Percentiles rank a stretch among this genome's conserved stretches.
phyloP scores from a whole-genome alignment of 2,113 vertebrate genomes.

The Lasiurus cinereus region DNA sequence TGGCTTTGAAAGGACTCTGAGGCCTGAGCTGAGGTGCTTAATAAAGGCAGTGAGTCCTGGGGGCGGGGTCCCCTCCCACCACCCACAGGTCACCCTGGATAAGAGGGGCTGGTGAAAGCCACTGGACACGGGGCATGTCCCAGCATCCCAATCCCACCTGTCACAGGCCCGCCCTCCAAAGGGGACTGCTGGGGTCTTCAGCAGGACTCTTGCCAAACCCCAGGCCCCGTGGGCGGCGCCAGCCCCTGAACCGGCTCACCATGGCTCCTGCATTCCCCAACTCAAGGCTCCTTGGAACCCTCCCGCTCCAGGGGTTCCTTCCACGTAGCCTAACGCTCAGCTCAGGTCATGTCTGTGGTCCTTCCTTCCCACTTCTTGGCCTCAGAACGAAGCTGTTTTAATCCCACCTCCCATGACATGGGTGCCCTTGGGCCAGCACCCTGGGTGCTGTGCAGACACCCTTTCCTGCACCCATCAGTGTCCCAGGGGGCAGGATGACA shows the following conservation, averaged over 20 bases:
- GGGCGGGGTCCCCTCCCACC: neutral
- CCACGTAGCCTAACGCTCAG: too few species aligned
- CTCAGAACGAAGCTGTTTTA: neutral
- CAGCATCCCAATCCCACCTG: neutral
- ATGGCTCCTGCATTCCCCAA: too few species aligned
- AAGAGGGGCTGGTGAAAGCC: neutral
- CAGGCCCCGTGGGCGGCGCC: neutral
- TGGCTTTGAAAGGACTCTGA: neutral
- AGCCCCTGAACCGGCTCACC: too few species aligned
- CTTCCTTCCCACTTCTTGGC: neutral
- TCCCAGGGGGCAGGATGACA: neutral
- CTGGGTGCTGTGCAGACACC: accelerated
- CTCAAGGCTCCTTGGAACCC: too few species aligned
- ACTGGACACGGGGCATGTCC: neutral
- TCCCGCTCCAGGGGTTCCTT: too few species aligned
- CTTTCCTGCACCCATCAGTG: neutral
- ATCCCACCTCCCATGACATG: conserved; percentile 59
- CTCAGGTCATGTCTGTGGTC: neutral
- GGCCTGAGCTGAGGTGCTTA: neutral
- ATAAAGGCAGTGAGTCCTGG: neutral
- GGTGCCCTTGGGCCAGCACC: neutral
- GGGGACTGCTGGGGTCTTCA: neutral
- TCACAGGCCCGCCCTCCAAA: neutral
- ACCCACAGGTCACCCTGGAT: neutral
- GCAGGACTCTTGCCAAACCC: neutral